Conservation (phyloP, 2,113 vertebrate species). For the Hyla sarda region DNA sequence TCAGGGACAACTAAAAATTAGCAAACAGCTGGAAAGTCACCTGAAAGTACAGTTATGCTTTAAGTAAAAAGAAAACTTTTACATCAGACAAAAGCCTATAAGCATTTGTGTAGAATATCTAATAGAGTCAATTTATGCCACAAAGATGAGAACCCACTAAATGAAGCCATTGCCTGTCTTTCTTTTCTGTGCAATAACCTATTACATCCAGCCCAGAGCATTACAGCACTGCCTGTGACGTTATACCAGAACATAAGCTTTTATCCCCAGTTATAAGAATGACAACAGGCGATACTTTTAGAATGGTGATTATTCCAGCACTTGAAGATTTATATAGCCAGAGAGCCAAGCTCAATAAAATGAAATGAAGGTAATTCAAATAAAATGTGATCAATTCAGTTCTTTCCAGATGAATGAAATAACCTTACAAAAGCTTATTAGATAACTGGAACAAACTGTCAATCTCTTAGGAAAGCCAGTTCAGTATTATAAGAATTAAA, state of each 20-base stretch:
- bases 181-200: conserved; percentile 22
- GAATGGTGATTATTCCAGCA: conserved; percentile 8
- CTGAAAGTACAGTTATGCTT: not conserved
- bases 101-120: too few relatives aligned
- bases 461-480: not conserved
- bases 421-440: conserved; percentile 10
- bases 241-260: not conserved
- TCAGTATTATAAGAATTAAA: not conserved
- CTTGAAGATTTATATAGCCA: conserved; percentile 18
- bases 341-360: not conserved
- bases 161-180: not conserved
- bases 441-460: conserved; percentile 18
- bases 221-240: not conserved
- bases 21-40: too few relatives aligned
- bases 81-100: not conserved
- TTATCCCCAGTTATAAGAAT: conserved; percentile 32
- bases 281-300: conserved; percentile 7
- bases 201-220: conserved; percentile 12
- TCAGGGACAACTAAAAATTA: too few relatives aligned
- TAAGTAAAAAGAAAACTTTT: not conserved
- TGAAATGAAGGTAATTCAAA: conserved; percentile 13
- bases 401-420: conserved; percentile 38
- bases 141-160: not conserved
- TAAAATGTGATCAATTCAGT: conserved; percentile 22
- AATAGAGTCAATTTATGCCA: not conserved